phyloP scores from a whole-genome alignment of 2,113 vertebrate species.

The Leiothrix lutea region DNA sequence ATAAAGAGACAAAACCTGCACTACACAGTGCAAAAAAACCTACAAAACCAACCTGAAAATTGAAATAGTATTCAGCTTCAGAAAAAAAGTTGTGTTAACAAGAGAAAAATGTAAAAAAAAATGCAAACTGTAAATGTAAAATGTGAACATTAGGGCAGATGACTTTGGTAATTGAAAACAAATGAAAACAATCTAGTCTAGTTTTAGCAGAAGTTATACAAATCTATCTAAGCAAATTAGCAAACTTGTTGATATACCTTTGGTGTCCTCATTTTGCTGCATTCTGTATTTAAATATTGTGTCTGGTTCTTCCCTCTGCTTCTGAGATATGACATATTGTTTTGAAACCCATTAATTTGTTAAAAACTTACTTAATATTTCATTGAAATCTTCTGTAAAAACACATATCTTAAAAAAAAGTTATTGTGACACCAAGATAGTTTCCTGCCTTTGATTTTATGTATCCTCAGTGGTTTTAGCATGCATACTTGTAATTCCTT shows the following conservation, averaged over 20 bases:
- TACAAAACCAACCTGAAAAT: not conserved
- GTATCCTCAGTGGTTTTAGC: not conserved
- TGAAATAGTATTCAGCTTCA: not conserved
- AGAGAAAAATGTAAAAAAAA: not conserved
- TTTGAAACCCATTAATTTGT: not conserved
- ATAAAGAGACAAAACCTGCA: not conserved
- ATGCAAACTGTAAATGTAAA: not conserved
- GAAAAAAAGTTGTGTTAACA: not conserved
- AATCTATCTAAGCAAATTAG: not conserved
- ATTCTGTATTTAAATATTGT: not conserved
- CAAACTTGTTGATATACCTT: not conserved
- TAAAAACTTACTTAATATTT: not conserved
- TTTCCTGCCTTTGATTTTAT: not conserved
- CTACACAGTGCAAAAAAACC: not conserved
- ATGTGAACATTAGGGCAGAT: not conserved
- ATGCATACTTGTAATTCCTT: not conserved
- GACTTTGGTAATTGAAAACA: not conserved
- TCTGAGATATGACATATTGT: not conserved
- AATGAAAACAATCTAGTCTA: not conserved
- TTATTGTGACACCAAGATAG: not conserved
- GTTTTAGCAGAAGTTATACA: not conserved
- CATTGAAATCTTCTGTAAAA: not conserved
- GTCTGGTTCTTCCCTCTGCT: not conserved
- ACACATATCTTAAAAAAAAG: not conserved
- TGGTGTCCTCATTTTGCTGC: not conserved